Base-by-base conservation (phyloP, 2,113 vertebrate genomes). In the Clarias batrachus region DNA sequence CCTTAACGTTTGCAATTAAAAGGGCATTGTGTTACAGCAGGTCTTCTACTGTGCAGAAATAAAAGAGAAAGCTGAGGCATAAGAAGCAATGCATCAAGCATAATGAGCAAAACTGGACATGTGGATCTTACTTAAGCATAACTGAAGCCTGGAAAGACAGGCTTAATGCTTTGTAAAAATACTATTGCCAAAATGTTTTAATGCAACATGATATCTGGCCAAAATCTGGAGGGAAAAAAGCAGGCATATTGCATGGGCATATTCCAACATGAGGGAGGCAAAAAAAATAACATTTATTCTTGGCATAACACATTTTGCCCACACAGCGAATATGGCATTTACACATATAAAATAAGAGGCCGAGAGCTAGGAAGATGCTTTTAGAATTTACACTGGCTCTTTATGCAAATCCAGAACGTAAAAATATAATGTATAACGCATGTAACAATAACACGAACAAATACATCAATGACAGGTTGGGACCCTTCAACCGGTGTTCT, bases 231-330 rank as follows among this genome's bases (percentile, higher is more conserved):
- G 48, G 48, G 25, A 11, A 60, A 80, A 37, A 56, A 80, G 19
- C 78, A 81, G 78, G 57, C 78, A 95, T 95, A 94, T 93, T 94
- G 92, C 79, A 84, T 80, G 91, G 91, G 93, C 92, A 87, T 92
- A 93, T 95, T 94, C 66, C 57, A 83, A 30, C 85, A 66, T 80
- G 57, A 85, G 8, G 82, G 65, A 84, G 82, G 82, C 82, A 71
- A 73, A 21, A 63, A 63, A 63, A 63, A 23, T 17, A 59, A 57
- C 2, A 37, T 12, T 57, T 83, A 21, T 70, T 21, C 19, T 74
- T 84, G 82, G 82, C 68, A 73, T 60, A 41, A 73, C 70, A 76
- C 83, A 48, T 84, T 84, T 84, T 59, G 83, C 70, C 70, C 68
- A 84, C 71, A 86, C 81, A 89, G 79, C 57, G 56, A 77, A 87